Evolutionary conservation across 2,888 invertebrate genomes (phyloP).

Genomic region (Ptilodon capucinus): DNA sequence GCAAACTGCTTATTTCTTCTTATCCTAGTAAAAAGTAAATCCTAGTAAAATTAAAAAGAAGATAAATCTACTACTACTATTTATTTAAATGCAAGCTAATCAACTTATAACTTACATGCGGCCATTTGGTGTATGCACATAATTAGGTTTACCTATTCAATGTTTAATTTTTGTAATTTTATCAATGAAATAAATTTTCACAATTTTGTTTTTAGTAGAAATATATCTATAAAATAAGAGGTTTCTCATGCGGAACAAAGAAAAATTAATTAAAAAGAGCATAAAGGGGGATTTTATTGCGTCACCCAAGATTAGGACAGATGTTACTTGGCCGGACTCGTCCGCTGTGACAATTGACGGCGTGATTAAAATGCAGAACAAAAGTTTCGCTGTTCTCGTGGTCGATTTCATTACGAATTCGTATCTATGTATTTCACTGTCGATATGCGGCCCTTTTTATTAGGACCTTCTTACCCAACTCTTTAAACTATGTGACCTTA

Average conservation of each 20-base stretch:
- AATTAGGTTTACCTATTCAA: no score
- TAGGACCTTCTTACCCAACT: not conserved
- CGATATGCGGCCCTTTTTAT: not conserved
- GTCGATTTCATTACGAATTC: constrained; percentile 31
- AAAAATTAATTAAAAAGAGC: constrained; percentile 20
- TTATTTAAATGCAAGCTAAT: no score
- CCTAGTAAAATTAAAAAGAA: no score
- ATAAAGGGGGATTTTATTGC: constrained; percentile 18
- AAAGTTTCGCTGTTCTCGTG: constrained; percentile 32
- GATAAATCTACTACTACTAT: no score
- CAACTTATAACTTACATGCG: no score
- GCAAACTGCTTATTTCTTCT: not conserved
- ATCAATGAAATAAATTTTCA: no score
- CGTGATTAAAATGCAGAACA: constrained; percentile 39
- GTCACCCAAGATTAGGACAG: constrained; percentile 21
- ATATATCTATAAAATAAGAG: no score
- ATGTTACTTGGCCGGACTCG: constrained; percentile 15
- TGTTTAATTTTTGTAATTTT: no score
- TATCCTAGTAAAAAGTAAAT: not conserved
- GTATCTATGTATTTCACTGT: not conserved
- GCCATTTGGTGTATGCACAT: no score
- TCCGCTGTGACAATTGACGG: constrained; percentile 20
- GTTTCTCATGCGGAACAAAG: constrained; percentile 1
- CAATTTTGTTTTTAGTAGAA: no score
- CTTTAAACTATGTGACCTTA: not conserved